These are phyloP conservation scores for Orius insidiosus DNA, from an alignment of 1,140 invertebrate genomes.

Conservation along the genomic window DNA sequence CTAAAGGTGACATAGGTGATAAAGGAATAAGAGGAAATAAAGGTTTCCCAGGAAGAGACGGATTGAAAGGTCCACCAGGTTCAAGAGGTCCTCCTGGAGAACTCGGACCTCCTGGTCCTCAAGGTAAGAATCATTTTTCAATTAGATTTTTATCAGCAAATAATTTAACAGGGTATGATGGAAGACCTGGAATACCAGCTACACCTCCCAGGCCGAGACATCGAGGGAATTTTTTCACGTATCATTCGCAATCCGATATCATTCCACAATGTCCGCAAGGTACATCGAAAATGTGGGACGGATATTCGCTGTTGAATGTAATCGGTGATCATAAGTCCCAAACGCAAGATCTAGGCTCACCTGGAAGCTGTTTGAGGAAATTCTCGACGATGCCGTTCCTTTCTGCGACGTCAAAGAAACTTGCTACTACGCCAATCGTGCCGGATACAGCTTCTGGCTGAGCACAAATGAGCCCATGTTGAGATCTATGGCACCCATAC, in stretches of 20 bases:
- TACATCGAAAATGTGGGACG: constrained; percentile 78
- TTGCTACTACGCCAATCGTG: constrained; percentile 76
- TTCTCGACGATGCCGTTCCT: constrained; percentile 91
- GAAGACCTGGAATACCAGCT: constrained; percentile 30
- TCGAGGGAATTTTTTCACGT: constrained; percentile 68
- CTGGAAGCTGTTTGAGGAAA: constrained; percentile 71
- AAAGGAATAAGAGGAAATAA: constrained; percentile 22
- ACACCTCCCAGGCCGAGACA: constrained; percentile 41
- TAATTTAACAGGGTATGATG: constrained; percentile 25
- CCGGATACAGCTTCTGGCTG: constrained; percentile 90
- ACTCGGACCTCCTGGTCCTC: constrained; percentile 43
- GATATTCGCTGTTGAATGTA: constrained; percentile 87
- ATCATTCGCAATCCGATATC: constrained; percentile 77
- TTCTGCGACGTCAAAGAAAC: constrained; percentile 82
- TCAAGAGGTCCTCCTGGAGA: constrained; percentile 34
- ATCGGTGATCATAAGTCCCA: constrained; percentile 79
- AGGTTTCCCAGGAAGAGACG: constrained; percentile 26
- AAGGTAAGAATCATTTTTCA: constrained; percentile 29
- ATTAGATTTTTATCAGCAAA: neutral
- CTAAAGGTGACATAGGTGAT: constrained; percentile 28
- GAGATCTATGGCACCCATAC: constrained; percentile 75
- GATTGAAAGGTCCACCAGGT: constrained; percentile 31
- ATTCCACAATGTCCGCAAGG: constrained; percentile 74
- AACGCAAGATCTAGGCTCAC: constrained; percentile 80
- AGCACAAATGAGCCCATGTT: constrained; percentile 84